Evolutionary conservation across 2,888 invertebrate genomes (phyloP), one percentile per base, ranked within the genome.

Genomic region (Sarcophaga rosellei): DNA sequence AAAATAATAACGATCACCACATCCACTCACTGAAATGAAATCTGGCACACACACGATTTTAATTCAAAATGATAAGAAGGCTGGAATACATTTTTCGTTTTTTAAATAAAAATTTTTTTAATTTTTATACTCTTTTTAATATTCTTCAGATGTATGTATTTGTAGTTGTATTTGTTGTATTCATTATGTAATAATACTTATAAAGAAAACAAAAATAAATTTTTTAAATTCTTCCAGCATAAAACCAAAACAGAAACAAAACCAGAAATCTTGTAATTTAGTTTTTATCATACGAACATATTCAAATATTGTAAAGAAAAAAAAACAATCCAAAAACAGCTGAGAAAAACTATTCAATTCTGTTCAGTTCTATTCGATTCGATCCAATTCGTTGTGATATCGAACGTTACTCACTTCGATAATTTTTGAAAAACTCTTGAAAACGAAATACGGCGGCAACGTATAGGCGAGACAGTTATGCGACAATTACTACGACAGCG

Each of bases 371-470:
- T 4, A 53, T 53, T 53, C 17, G 17, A 53, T 53, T 53, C 53
- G 5, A 15, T 53, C 17, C 53, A 53, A 53, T 53, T 53, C 53
- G 17, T 15, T 53, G 12, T 53, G 53, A 53, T 53, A 15, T 21
- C 12, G 47, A 35, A 20, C 53, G 68, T 79, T 74, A 84, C 84
- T 84, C 84, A 84, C 84, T 69, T 80, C 79, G 63, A 79, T 45
- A 45, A 47, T 17, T 65, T 10, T 59, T 69, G 53, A 70, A 57
- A 70, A n/a, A 53, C 53, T 53, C 53, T 12, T 20, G 15, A 65
- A 73, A 57, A 44, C 15, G n/a, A 25, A 21, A 68, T 35, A 59
- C 53, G 59, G 44, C 59, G 59, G 11, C 25, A 25, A 53, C 62
- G 47, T 25, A 45, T 45, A 45, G 11, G 59, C 72, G 21, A 61